Conservation (phyloP, 2,888 invertebrate species). For the Folsomia candida region DNA sequence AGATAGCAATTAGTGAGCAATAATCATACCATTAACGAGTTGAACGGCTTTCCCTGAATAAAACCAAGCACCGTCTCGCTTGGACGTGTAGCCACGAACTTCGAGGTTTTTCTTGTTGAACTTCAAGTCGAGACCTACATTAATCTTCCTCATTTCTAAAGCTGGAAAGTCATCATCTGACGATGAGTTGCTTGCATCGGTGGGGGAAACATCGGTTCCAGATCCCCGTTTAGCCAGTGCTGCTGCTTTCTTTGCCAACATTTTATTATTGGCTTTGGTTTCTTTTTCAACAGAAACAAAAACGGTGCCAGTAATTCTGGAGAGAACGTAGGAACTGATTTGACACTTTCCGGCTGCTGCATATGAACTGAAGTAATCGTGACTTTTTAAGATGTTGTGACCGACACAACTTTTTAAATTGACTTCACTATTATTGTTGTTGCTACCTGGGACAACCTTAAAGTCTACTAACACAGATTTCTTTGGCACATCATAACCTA, state of each 20-base stretch:
- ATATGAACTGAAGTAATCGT: conserved; percentile 35
- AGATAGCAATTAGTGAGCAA: not conserved
- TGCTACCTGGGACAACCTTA: not conserved
- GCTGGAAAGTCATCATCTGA: conserved; percentile 42
- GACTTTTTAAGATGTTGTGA: conserved; percentile 30
- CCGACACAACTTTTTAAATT: conserved; percentile 36
- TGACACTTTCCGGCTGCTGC: conserved; percentile 56
- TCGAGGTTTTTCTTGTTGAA: conserved; percentile 73
- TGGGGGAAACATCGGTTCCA: not conserved
- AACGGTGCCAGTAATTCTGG: conserved; percentile 82
- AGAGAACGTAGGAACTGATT: conserved; percentile 63
- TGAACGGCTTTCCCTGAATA: conserved; percentile 75
- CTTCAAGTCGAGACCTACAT: conserved; percentile 88
- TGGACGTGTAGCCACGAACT: conserved; percentile 76
- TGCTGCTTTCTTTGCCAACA: conserved; percentile 11
- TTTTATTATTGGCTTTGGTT: conserved; percentile 40
- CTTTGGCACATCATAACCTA: conserved; percentile 36
- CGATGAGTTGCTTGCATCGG: conserved; percentile 26
- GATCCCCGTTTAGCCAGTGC: not conserved
- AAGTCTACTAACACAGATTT: conserved; percentile 36
- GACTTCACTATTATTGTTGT: conserved; percentile 34
- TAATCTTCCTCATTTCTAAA: conserved; percentile 57
- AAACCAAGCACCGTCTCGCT: conserved; percentile 65
- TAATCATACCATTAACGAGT: conserved; percentile 59
- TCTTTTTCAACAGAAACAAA: conserved; percentile 61